Base-by-base conservation (phyloP, 2,888 invertebrate species). In the Drosophila putrida region DNA sequence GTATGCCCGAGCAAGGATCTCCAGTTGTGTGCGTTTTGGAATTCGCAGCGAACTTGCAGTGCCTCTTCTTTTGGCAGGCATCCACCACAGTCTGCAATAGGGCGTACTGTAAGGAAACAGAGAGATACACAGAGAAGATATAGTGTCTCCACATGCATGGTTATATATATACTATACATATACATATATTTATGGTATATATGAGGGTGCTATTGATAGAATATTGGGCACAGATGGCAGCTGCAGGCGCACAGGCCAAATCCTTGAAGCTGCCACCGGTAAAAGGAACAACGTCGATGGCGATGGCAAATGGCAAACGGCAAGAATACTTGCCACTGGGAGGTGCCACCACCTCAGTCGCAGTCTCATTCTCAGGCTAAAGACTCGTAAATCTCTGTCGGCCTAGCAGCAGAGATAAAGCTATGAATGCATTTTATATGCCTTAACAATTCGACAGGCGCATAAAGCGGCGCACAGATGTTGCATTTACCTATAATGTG, bases 81-180 rank as follows among this genome's bases (percentile, higher is more conserved):
- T 97, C 97, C 80, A 98, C 96, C 88, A 98, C 97, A 60, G 97
- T 97, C 97, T 98, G 98, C 92, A 98, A 95, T 94, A 97, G 94
- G 88, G 96, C 96, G 93, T 97, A 97, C 97, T 97, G 93, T 54
- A 75, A 75, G 57, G 54, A 70, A 50, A 59, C 25, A 41, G 39
- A 68, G 66, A 75, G 66, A 75, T 62, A 71, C 41, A 75, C 15
- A 62, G 27, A 46, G 25, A 68, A 71, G 75, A 72, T 72, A 65
- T 57, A 54, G 57, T 75, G 63, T 20, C 58, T 46, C 28, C 8
- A 41, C 41, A 53, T 28, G 8, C n/a, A 36, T 11, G 11, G 39
- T 10, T 49, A 13, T 33, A 33, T 13, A n/a, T 31, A 41, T 60
- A 39, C 20, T 55, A 9, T 50, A 35, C 27, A 25, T 58, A 41